Percentiles rank a stretch among this genome's conserved stretches.
These are phyloP conservation scores for Rotaria socialis DNA, from an alignment of 2,888 invertebrate species.

Conservation along the genomic window DNA sequence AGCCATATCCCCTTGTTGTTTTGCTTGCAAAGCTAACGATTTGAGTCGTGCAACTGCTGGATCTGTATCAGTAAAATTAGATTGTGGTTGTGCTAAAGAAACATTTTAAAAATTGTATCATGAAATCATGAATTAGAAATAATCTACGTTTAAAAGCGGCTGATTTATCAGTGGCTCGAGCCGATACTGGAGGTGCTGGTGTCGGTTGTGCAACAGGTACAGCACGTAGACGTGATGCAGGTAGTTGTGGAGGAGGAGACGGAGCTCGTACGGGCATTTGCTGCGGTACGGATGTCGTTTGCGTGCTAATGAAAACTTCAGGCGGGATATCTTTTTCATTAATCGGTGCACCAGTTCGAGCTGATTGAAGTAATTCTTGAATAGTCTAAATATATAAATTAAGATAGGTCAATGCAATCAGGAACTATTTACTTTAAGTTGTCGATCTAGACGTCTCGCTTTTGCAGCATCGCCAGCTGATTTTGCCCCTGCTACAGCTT, in stretches of 20 bases:
- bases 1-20: background rate
- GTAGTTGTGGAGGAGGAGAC: background rate
- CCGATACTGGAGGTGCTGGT: background rate
- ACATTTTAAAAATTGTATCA: background rate
- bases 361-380: slow-evolving; percentile 25
- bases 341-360: background rate
- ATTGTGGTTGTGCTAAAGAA: background rate
- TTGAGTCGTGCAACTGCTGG: background rate
- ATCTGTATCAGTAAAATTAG: background rate
- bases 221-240: background rate
- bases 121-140: background rate
- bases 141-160: background rate
- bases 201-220: background rate
- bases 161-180: background rate
- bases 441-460: background rate
- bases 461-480: background rate
- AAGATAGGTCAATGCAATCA: background rate
- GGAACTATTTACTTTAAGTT: background rate
- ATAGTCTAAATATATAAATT: slow-evolving; percentile 28
- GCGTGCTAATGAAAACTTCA: background rate
- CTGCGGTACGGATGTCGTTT: background rate
- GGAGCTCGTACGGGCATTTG: background rate
- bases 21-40: background rate
- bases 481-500: background rate
- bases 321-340: slow-evolving; percentile 17